Percentiles rank a stretch among this genome's conserved stretches.
Evolutionary conservation across 92 coral and sea anemone genomes (phyloP).

Genomic region (Palythoa heliodiscus): DNA sequence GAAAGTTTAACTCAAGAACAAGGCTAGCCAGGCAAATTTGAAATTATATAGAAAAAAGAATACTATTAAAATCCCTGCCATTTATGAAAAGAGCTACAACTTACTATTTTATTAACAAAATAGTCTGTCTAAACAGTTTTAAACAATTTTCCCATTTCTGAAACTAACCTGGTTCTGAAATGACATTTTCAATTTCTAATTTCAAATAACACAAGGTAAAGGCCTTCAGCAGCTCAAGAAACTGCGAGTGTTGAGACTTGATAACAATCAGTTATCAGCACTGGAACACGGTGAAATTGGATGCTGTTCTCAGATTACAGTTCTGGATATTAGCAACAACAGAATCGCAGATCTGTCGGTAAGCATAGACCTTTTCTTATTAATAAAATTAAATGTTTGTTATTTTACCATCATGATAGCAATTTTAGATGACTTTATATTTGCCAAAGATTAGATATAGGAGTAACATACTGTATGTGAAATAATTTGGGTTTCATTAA

Average conservation of each 20-base stretch:
- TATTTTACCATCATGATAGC: neutral
- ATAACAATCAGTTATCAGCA: constrained; percentile 70
- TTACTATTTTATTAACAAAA: too few species aligned
- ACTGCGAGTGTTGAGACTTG: constrained; percentile 79
- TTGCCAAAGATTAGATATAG: too few species aligned
- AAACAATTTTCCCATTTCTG: too few species aligned
- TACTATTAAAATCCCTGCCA: too few species aligned
- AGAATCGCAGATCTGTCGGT: constrained; percentile 78
- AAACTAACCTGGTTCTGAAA: too few species aligned
- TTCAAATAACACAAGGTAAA: constrained; percentile 51
- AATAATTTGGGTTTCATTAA: neutral
- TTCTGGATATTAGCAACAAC: constrained; percentile 82
- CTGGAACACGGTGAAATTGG: constrained; percentile 77
- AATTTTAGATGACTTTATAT: too few species aligned
- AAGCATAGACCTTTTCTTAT: constrained; percentile 22
- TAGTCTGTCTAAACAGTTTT: too few species aligned
- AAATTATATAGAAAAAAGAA: too few species aligned
- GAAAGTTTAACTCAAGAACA: too few species aligned
- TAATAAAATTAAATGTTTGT: neutral
- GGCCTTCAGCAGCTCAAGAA: constrained; percentile 83
- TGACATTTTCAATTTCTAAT: neutral
- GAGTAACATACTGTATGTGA: too few species aligned
- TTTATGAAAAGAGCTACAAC: too few species aligned
- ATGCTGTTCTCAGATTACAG: constrained; percentile 84
- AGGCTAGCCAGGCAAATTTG: too few species aligned